Conservation (phyloP, 2,888 invertebrate genomes). For the Hypena proboscidalis region DNA sequence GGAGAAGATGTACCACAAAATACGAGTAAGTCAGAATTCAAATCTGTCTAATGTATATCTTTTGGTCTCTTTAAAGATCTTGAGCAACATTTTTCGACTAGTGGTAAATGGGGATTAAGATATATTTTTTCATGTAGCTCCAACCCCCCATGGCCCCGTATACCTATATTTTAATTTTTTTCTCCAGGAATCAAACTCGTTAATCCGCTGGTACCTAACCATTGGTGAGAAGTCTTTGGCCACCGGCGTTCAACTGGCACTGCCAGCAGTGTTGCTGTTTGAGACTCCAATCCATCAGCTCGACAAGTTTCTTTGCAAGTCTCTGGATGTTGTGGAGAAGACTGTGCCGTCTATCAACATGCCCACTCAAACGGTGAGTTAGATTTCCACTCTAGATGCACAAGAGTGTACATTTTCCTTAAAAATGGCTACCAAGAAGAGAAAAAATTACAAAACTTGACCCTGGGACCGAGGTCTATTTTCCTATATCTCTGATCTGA, state of each 20-base stretch:
- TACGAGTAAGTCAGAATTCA: conserved; percentile 87
- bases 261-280: conserved; percentile 90
- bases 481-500: too few species aligned
- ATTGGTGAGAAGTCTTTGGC: conserved; percentile 91
- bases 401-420: conserved; percentile 11
- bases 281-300: conserved; percentile 90
- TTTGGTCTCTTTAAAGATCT: too few species aligned
- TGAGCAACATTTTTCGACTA: too few species aligned
- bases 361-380: conserved; percentile 93
- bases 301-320: conserved; percentile 92
- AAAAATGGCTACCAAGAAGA: too few species aligned
- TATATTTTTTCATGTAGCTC: too few species aligned
- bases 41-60: too few species aligned
- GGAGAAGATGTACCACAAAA: conserved; percentile 89
- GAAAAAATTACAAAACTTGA: not conserved
- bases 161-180: not conserved
- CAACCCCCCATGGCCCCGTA: too few species aligned
- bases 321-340: conserved; percentile 94
- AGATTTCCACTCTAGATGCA: too few species aligned
- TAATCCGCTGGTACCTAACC: conserved; percentile 91
- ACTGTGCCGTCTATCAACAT: conserved; percentile 92
- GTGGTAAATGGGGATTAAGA: too few species aligned
- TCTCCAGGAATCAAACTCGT: conserved; percentile 87
- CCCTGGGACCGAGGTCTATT: not conserved
- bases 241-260: conserved; percentile 89